A percentile compares a stretch with the other conserved stretches of the same genome.
These are phyloP conservation scores for Brachystomella parvula DNA, from an alignment of 1,140 invertebrate genomes.

Conservation along the genomic window DNA sequence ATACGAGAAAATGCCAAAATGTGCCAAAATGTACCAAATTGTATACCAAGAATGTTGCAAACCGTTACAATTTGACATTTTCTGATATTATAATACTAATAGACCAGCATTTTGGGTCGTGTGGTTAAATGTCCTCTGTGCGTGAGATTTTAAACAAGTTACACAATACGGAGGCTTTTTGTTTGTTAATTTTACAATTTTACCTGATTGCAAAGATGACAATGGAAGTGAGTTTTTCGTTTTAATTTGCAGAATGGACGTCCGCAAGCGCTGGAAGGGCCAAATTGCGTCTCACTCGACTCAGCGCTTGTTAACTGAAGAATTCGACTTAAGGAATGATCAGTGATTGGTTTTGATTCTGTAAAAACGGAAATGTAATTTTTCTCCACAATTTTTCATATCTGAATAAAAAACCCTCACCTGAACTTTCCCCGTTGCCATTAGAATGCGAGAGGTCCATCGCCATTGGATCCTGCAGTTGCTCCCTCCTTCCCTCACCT, in stretches of 20 bases:
- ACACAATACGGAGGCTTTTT: no score
- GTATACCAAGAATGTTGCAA: background rate
- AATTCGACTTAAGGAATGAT: conserved; percentile 38
- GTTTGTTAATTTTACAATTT: conserved; percentile 20
- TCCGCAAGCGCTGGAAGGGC: conserved; percentile 61
- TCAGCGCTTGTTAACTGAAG: conserved; percentile 33
- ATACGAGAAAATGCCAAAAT: no score
- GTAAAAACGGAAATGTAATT: background rate
- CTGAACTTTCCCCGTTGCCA: conserved; percentile 9
- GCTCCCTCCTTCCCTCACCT: background rate
- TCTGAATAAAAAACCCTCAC: background rate
- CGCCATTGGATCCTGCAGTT: conserved; percentile 34
- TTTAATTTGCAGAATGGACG: conserved; percentile 79
- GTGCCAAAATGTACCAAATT: background rate
- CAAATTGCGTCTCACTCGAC: conserved; percentile 38
- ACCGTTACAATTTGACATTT: background rate
- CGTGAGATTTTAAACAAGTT: no score
- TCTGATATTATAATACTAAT: no score
- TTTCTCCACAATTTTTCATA: background rate
- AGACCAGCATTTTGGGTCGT: no score
- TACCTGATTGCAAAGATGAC: conserved; percentile 75
- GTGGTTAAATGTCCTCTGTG: no score
- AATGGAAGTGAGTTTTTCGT: conserved; percentile 74
- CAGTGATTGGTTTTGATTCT: conserved; percentile 35
- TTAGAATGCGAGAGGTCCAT: conserved; percentile 36